These are phyloP conservation scores for Drosophila mauritiana DNA, from an alignment of 1,140 invertebrate species.

Conservation along the genomic window DNA sequence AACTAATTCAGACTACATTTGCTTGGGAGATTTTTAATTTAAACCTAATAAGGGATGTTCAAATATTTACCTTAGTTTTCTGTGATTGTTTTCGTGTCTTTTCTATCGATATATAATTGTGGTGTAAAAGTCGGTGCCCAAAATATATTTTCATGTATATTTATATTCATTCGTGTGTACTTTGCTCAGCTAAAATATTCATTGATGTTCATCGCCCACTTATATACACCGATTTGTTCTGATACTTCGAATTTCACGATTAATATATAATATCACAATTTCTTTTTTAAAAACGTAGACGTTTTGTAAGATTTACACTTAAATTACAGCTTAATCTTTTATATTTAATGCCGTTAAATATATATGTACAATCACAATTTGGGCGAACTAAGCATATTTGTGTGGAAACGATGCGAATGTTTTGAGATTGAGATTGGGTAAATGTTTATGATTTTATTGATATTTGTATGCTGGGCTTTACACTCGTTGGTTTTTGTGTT, in stretches of 20 bases:
- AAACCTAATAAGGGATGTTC: too few relatives aligned
- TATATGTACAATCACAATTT: slow-evolving; percentile 76
- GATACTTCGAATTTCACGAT: slow-evolving; percentile 18
- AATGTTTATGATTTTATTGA: slow-evolving; percentile 37
- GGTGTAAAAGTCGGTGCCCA: slow-evolving; percentile 76
- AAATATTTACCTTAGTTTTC: slow-evolving; percentile 73
- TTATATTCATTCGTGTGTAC: slow-evolving; percentile 58
- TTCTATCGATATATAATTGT: slow-evolving; percentile 64
- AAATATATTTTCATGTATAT: slow-evolving; percentile 70
- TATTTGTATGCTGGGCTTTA: slow-evolving; percentile 20
- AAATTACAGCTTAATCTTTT: slow-evolving; percentile 31
- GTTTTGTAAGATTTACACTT: slow-evolving; percentile 77
- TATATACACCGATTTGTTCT: slow-evolving; percentile 46
- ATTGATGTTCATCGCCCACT: slow-evolving; percentile 41
- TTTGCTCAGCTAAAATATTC: slow-evolving; percentile 64
- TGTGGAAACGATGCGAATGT: slow-evolving; percentile 66
- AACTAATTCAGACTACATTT: too few relatives aligned
- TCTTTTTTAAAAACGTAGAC: slow-evolving; percentile 76
- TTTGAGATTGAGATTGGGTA: slow-evolving; percentile 51
- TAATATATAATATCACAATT: slow-evolving; percentile 79
- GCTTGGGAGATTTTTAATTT: too few relatives aligned
- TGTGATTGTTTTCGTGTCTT: slow-evolving; percentile 81
- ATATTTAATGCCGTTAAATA: slow-evolving; percentile 49
- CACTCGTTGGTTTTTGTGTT: slow-evolving; percentile 13
- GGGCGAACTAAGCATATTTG: slow-evolving; percentile 56